phyloP scores from a whole-genome alignment of 2,113 vertebrate species.

The Sarotherodon lohbergeri region DNA sequence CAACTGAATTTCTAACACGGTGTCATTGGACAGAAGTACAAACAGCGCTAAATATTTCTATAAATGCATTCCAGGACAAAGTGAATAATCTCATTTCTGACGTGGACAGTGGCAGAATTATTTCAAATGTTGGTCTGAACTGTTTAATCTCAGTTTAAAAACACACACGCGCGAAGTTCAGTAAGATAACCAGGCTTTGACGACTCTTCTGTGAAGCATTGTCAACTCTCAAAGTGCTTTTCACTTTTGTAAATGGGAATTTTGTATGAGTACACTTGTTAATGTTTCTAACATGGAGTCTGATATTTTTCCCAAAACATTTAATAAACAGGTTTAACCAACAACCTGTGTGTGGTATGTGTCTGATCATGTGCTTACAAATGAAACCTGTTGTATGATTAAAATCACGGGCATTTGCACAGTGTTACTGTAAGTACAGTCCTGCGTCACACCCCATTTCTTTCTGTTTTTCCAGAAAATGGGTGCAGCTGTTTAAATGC shows the following conservation, averaged over 20 bases:
- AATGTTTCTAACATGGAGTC: slow-evolving; percentile 64
- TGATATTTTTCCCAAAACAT: slow-evolving; percentile 69
- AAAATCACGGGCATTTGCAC: background rate
- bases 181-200: background rate
- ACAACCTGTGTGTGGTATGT: background rate
- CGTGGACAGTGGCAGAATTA: background rate
- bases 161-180: background rate
- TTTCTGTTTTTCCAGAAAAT: no score
- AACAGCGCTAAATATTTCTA: background rate
- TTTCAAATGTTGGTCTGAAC: background rate
- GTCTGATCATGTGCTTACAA: background rate
- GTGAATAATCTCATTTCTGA: background rate
- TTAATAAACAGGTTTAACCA: slow-evolving; percentile 75
- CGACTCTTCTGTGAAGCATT: background rate
- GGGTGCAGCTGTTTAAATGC: no score
- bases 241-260: slow-evolving; percentile 34
- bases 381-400: background rate
- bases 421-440: background rate
- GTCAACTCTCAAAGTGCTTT: slow-evolving; percentile 23
- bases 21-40: background rate
- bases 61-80: background rate
- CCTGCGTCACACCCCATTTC: background rate
- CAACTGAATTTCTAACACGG: background rate
- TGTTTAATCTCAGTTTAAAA: background rate
- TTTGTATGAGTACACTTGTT: slow-evolving; percentile 60